A percentile compares a stretch with the other conserved stretches of the same genome.
Evolutionary conservation across 2,797 vertebrate genomes (phyloP).

Genomic region (Stomatorhinus walkeri): DNA sequence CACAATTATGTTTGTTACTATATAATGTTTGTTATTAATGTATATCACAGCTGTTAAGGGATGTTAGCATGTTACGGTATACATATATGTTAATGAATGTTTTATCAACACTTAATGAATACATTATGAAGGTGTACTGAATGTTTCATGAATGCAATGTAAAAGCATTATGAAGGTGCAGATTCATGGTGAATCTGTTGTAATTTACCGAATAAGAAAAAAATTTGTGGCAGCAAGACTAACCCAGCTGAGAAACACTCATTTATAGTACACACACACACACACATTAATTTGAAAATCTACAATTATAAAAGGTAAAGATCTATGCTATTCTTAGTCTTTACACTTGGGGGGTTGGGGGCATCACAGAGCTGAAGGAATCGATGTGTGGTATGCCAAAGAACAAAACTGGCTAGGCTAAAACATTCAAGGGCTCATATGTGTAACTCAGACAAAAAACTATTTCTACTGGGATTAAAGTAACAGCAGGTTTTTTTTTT

Average conservation of each 20-base stretch:
- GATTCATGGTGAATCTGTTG: not conserved
- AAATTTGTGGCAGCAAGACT: not conserved
- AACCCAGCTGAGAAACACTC: not conserved
- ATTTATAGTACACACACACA: not conserved
- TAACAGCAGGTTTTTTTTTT: not conserved
- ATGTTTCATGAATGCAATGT: not conserved
- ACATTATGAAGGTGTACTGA: not conserved
- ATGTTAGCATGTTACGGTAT: not conserved
- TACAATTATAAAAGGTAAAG: not conserved
- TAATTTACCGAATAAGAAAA: not conserved
- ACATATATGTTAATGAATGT: not conserved
- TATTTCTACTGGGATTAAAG: not conserved
- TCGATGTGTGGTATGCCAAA: not conserved
- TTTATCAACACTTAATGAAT: not conserved
- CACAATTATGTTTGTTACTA: not conserved
- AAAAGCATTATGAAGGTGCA: not conserved
- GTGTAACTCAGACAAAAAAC: not conserved
- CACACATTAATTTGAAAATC: not conserved
- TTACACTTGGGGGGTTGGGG: not conserved
- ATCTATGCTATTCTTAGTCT: not conserved
- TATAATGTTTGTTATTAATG: not conserved
- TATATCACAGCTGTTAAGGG: not conserved
- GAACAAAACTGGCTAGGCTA: not conserved
- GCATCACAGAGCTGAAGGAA: not conserved
- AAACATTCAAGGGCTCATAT: not conserved